A percentile compares a stretch with the other conserved stretches of the same genome.
Conservation (phyloP, 2,888 invertebrate genomes). For the Stegophylla sp. region DNA sequence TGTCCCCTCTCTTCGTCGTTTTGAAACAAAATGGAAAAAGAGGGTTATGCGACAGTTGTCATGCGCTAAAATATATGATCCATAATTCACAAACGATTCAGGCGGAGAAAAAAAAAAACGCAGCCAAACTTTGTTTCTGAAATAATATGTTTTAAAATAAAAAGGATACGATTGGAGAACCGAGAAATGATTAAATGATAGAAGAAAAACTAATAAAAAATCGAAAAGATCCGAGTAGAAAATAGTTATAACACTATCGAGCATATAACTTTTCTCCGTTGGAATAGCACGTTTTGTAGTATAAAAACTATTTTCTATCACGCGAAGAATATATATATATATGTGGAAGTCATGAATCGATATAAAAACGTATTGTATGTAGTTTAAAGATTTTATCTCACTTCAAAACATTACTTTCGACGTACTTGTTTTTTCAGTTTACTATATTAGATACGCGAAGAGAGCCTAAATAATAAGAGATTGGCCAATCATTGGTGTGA, state of each 20-base stretch:
- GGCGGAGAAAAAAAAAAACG: neutral
- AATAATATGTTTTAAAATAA: slow-evolving; percentile 29
- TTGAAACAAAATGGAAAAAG: slow-evolving; percentile 37
- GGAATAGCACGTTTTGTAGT: no score
- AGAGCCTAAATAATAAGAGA: no score
- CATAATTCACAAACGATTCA: slow-evolving; percentile 49
- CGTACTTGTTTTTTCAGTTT: no score
- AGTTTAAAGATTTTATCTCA: no score
- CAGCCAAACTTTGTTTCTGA: slow-evolving; percentile 18
- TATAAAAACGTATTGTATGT: no score
- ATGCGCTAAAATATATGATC: slow-evolving; percentile 54
- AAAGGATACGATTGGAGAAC: slow-evolving; percentile 19
- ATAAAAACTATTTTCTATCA: no score
- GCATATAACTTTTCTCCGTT: no score
- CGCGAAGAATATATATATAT: no score
- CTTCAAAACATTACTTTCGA: no score
- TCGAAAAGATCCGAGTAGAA: neutral
- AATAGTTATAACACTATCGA: neutral
- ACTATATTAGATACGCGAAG: no score
- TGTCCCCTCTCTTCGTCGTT: neutral
- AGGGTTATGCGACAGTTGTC: slow-evolving; percentile 48
- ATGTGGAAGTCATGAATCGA: no score
- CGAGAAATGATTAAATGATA: slow-evolving; percentile 10
- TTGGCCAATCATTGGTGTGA: no score
- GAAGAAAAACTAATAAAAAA: slow-evolving; percentile 4